Conservation (phyloP, 1,140 invertebrate species). For the Pteromalus puparum region DNA sequence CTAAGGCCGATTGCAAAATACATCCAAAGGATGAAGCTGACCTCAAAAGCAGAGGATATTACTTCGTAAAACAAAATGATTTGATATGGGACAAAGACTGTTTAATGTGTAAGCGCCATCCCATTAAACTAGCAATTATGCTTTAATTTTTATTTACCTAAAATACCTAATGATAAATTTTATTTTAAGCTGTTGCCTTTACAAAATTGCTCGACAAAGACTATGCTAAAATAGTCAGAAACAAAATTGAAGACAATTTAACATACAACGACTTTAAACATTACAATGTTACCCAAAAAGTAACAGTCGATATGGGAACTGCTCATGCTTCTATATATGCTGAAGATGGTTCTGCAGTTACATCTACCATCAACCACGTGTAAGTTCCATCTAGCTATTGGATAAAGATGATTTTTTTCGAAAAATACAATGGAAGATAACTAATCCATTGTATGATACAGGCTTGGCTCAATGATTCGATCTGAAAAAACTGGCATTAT, state of each 20-base stretch:
- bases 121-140: background rate
- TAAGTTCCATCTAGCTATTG: constrained; percentile 73
- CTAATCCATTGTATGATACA: constrained; percentile 62
- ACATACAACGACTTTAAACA: constrained; percentile 82
- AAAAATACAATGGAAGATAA: background rate
- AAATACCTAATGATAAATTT: background rate
- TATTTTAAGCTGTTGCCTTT: background rate
- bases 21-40: background rate
- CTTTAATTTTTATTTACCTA: too few species aligned
- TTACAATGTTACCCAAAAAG: constrained; percentile 80
- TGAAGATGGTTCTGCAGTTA: constrained; percentile 90
- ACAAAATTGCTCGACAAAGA: background rate
- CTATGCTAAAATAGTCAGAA: constrained; percentile 71
- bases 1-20: background rate
- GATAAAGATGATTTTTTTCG: background rate
- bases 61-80: background rate
- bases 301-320: constrained; percentile 84
- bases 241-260: constrained; percentile 74
- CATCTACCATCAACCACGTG: constrained; percentile 91
- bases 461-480: constrained; percentile 83
- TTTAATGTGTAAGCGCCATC: background rate
- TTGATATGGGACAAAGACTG: background rate
- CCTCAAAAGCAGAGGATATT: background rate
- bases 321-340: constrained; percentile 89
- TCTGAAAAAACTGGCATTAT: constrained; percentile 89